Evolutionary conservation across 2,888 invertebrate species (phyloP).

Genomic region (Oasisia sp.): DNA sequence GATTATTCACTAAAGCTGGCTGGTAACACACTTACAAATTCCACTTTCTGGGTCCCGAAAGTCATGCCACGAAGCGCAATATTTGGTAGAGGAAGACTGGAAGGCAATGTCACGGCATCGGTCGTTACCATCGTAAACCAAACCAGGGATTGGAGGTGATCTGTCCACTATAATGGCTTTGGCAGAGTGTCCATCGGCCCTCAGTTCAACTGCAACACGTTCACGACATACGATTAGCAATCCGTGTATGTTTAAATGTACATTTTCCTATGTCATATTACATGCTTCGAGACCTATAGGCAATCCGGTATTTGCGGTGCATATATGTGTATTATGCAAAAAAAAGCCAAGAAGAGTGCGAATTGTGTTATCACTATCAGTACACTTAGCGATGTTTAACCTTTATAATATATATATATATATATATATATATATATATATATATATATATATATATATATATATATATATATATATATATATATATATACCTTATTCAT

Average conservation of each 20-base stretch:
- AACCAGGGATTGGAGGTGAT: slow-evolving; percentile 14
- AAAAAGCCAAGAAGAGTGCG: too few relatives aligned
- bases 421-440: too few relatives aligned
- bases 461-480: too few relatives aligned
- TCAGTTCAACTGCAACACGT: not conserved
- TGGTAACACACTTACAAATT: slow-evolving; percentile 26
- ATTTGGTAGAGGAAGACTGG: slow-evolving; percentile 1
- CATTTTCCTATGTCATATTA: too few relatives aligned
- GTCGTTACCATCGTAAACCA: not conserved
- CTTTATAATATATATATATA: too few relatives aligned
- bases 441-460: too few relatives aligned
- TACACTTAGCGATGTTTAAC: too few relatives aligned
- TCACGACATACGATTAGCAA: not conserved
- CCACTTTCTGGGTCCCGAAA: slow-evolving; percentile 36
- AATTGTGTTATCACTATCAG: too few relatives aligned
- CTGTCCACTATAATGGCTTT: slow-evolving; percentile 6
- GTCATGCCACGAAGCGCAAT: slow-evolving; percentile 33
- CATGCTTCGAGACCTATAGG: too few relatives aligned
- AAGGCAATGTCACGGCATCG: not conserved
- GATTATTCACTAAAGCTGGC: not conserved
- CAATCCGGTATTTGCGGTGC: too few relatives aligned
- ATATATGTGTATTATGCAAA: too few relatives aligned
- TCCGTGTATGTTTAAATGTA: not conserved
- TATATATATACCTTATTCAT: too few relatives aligned
- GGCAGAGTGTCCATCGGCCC: slow-evolving; percentile 1